Base-by-base conservation (phyloP, 2,113 vertebrate genomes). In the Mustela lutreola region DNA sequence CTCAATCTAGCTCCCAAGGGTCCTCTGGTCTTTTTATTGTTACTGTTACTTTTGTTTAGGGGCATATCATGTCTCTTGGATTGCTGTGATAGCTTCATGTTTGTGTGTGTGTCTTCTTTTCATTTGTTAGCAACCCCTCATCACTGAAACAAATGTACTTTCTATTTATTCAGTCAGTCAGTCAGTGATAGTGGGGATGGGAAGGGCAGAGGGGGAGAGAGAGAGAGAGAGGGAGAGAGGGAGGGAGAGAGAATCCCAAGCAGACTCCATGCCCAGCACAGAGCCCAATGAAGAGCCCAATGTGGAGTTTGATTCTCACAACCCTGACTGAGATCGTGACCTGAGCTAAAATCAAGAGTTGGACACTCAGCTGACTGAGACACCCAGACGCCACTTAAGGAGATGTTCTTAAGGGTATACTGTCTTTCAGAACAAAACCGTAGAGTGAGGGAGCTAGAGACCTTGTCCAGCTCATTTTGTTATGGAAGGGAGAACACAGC, bases 1-100 rank as follows among this genome's bases (percentile, higher is more conserved):
- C 22, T n/a, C 22, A 7, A 0, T 16, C 14, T 1, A 6, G 33
- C 39, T 56, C 28, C 79, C 81, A 53, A 7, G n/a, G 0, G 11
- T 48, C 22, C 31, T 81, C 80, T 36, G 45, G 10, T 36, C 36
- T 58, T 24, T 56, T 14, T 14, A 3, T 45, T 26, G 45, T 21
- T 91, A 15, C 21, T 75, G 14, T 42, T 67, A 36, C 45, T 58
- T 36, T 62, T 19, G 21, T 56, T 62, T 24, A 50, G 33, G 62
- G 48, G 4, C 8, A 24, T 1, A 16, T 24, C n/a, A 0, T 91
- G 19, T 65, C 48, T 80, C 31, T 56, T 22, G 24, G 65, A 14
- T 86, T 67, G 45, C 33, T 50, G 56, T 8, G 6, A 73, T 26
- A 45, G 31, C 58, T 65, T 21, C 14, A 31, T 79, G 0, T 28